Evolutionary conservation across 2,888 invertebrate species (phyloP).

Genomic region (Pterostichus madidus): DNA sequence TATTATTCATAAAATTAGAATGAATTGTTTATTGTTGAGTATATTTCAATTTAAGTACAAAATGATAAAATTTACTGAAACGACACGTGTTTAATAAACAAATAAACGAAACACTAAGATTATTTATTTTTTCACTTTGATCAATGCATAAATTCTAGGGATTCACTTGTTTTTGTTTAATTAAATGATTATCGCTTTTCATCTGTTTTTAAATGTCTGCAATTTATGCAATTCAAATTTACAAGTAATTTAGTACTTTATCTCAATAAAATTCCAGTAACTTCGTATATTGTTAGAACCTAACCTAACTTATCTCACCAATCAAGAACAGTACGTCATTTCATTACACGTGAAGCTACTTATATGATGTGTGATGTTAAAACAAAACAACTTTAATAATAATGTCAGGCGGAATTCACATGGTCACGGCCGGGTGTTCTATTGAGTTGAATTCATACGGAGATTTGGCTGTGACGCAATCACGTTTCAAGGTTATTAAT

Average conservation of each 20-base stretch:
- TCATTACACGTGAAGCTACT: constrained; percentile 11
- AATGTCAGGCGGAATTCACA: neutral
- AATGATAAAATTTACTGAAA: neutral
- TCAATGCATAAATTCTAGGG: constrained; percentile 9
- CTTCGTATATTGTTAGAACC: neutral
- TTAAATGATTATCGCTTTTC: constrained; percentile 1
- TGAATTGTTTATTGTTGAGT: neutral
- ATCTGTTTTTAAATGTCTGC: neutral
- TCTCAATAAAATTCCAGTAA: too few relatives aligned
- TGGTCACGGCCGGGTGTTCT: constrained; percentile 4
- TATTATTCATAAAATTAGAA: neutral
- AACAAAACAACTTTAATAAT: constrained; percentile 23
- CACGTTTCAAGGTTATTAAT: neutral
- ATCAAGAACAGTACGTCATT: constrained; percentile 6
- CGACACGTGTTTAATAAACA: constrained; percentile 8
- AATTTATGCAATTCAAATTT: too few relatives aligned
- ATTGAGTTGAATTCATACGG: constrained; percentile 14
- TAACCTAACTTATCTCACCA: constrained; percentile 22
- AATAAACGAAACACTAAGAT: constrained; percentile 1
- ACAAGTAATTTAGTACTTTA: too few relatives aligned
- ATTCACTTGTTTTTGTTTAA: constrained; percentile 21
- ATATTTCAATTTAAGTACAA: neutral
- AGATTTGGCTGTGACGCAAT: constrained; percentile 21
- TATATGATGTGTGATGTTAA: neutral
- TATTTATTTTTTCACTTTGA: neutral